phyloP scores from a whole-genome alignment of 2,797 vertebrate species.

The Arnoldichthys spilopterus region DNA sequence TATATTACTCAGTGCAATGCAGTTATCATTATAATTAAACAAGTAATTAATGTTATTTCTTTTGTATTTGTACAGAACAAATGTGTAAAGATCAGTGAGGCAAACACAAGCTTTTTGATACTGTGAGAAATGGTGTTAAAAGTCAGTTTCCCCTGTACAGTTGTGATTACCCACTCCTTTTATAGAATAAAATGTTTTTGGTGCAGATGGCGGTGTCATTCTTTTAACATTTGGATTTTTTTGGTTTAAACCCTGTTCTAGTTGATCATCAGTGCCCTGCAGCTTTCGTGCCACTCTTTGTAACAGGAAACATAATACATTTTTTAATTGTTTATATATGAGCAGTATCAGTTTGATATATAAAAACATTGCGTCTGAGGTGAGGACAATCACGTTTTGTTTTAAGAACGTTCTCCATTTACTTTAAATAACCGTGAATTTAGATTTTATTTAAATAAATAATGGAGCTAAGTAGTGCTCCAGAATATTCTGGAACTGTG shows the following conservation, averaged over 20 bases:
- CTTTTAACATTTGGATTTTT: slow-evolving; percentile 23
- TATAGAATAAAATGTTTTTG: slow-evolving; percentile 86
- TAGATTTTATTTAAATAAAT: no score
- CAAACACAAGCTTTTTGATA: slow-evolving; percentile 83
- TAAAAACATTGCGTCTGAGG: no score
- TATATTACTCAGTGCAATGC: slow-evolving; percentile 87
- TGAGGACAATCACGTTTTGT: no score
- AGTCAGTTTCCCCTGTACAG: slow-evolving; percentile 83
- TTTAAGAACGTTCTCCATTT: no score
- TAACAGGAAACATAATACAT: no score
- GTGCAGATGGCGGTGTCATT: slow-evolving; percentile 68
- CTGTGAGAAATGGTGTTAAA: slow-evolving; percentile 84
- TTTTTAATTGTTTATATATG: no score
- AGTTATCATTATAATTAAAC: slow-evolving; percentile 82
- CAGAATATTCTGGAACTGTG: no score
- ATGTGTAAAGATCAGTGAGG: slow-evolving; percentile 82
- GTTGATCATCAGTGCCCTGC: neutral
- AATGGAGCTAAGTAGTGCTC: no score
- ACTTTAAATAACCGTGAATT: no score
- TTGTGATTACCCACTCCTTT: slow-evolving; percentile 81
- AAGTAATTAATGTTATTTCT: slow-evolving; percentile 77
- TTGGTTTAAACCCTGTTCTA: no score
- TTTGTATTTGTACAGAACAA: slow-evolving; percentile 87
- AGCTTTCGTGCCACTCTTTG: no score
- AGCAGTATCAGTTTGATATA: no score